Percentiles rank a stretch among this genome's conserved stretches.
Conservation (phyloP, 2,113 vertebrate species). For the Cromileptes altivelis region DNA sequence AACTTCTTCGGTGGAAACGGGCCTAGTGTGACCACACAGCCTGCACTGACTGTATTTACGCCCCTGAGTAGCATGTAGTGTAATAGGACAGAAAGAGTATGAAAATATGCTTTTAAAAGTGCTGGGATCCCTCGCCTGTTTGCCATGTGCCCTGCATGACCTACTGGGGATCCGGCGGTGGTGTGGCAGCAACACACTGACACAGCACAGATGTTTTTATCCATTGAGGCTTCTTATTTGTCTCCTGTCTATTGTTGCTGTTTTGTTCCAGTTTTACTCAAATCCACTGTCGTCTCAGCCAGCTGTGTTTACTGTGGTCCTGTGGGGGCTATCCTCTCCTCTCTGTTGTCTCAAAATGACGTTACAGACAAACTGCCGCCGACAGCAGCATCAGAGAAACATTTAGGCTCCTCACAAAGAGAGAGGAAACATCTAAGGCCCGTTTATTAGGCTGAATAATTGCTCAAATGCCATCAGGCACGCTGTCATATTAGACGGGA, state of each 20-base stretch:
- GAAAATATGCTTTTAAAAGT: too few relatives aligned
- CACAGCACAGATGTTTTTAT: not conserved
- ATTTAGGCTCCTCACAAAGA: not conserved
- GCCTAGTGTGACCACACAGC: too few relatives aligned
- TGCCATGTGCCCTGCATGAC: not conserved
- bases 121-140: too few relatives aligned
- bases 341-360: not conserved
- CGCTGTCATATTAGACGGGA: conserved; percentile 48
- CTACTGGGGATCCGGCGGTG: not conserved
- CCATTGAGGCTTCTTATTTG: not conserved
- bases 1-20: too few relatives aligned
- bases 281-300: not conserved
- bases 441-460: conserved; percentile 37
- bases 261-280: not conserved
- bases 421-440: not conserved
- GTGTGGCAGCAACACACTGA: not conserved
- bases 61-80: too few relatives aligned
- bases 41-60: too few relatives aligned
- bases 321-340: not conserved
- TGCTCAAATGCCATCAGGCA: conserved; percentile 47
- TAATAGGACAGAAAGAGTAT: too few relatives aligned
- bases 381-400: conserved; percentile 19
- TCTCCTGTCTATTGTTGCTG: not conserved
- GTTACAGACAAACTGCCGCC: not conserved
- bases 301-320: not conserved